Base-by-base conservation (phyloP, 1,140 invertebrate species). In the Drosophila littoralis region DNA sequence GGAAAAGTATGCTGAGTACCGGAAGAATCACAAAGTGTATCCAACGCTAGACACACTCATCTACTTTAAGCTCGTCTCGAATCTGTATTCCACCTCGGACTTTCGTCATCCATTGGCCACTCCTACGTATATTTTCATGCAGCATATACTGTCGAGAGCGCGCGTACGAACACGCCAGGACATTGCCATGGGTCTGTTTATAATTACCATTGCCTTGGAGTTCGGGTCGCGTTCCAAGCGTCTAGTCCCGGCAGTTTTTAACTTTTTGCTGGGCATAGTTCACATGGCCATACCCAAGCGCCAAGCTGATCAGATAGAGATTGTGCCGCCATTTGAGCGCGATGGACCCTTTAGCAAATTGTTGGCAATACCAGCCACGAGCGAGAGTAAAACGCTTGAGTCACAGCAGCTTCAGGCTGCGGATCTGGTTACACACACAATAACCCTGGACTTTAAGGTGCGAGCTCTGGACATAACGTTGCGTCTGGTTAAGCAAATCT, bases 61-160 rank as follows among this genome's bases (percentile, higher is more conserved):
- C 75, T 95, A 97, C 81, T 95, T 98, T 38, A 97, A 97, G 93
- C 77, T 97, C 35, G 93, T 96, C 15, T 94, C 95, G 12, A 91
- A 96, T 12, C 82, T 98, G 36, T 99, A 97, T 92, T 96, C 97
- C 12, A 96, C 97, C 1, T 98, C 97, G 0, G 98, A 99, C 93
- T 98, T 97, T 88, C 93, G 95, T 33, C 97, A 98, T 94, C 95
- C 95, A 2, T 94, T 98, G n/a, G 95, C 96, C 33, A 98, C 97
- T 8, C 97, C 97, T 46, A 95, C 95, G 81, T 93, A 97, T 55
- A 93, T 97, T 45, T 97, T 98, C 81, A 96, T 98, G 93, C 94
- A 95, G 38, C 95, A 98, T 91, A 96, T 98, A 72, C 93, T 99
- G 69, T 92, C 93, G 6, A 93, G 93, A 78, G 94, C 94, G 70